Conservation (phyloP, 2,888 invertebrate genomes). For the Brenthis ino region DNA sequence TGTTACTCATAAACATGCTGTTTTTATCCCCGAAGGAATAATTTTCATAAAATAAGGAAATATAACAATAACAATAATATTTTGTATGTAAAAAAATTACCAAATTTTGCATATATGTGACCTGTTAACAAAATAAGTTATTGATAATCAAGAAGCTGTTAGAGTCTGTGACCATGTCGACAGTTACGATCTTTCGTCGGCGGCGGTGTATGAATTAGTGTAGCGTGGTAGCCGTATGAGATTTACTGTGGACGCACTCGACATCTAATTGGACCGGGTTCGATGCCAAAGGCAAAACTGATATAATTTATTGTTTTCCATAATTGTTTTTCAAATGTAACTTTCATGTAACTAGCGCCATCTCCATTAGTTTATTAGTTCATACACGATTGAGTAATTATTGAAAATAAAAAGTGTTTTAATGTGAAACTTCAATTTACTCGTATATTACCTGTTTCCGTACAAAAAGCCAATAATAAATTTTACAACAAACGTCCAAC, state of each 20-base stretch:
- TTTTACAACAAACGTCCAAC: constrained; percentile 33
- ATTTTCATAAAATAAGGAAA: not conserved
- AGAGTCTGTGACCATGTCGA: constrained; percentile 67
- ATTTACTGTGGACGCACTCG: constrained; percentile 74
- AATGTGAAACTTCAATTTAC: constrained; percentile 33
- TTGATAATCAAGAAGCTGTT: constrained; percentile 70
- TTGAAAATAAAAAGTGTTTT: constrained; percentile 46
- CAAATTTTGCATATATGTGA: constrained; percentile 41
- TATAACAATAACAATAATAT: not conserved
- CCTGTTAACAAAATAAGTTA: constrained; percentile 50
- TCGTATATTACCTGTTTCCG: constrained; percentile 29
- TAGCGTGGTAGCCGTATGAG: constrained; percentile 76
- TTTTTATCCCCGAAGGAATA: no score
- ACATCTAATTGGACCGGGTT: constrained; percentile 77
- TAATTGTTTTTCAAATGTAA: constrained; percentile 69
- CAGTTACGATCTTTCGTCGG: constrained; percentile 67
- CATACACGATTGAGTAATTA: constrained; percentile 19
- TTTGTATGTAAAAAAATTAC: constrained; percentile 1
- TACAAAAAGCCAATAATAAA: constrained; percentile 33
- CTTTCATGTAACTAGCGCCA: constrained; percentile 26
- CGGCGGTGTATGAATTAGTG: constrained; percentile 78
- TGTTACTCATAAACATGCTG: no score
- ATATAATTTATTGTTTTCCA: constrained; percentile 74
- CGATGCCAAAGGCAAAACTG: constrained; percentile 74
- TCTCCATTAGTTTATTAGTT: constrained; percentile 28